A percentile compares a stretch with the other conserved stretches of the same genome.
Conservation (phyloP, 2,113 vertebrate genomes). For the Pholis gunnellus region DNA sequence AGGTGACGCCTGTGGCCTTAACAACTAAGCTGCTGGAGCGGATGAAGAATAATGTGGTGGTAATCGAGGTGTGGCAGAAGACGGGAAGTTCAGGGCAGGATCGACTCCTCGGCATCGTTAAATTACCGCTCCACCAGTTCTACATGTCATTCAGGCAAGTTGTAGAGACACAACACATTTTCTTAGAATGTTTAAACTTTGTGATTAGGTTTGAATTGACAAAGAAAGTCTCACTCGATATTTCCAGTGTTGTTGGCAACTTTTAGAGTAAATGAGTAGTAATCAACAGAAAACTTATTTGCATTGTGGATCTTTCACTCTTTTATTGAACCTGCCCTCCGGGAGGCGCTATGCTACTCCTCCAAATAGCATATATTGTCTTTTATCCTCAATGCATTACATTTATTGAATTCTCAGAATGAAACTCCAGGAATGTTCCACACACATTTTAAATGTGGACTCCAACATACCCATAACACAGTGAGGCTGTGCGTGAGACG, state of each 20-base stretch:
- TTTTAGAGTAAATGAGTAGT: background rate
- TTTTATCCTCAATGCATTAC: background rate
- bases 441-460: background rate
- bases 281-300: background rate
- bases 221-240: background rate
- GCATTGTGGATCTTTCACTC: background rate
- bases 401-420: background rate
- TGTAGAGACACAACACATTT: background rate
- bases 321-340: slow-evolving; percentile 1
- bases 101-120: slow-evolving; percentile 91
- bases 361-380: background rate
- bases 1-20: slow-evolving; percentile 92
- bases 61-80: slow-evolving; percentile 96
- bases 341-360: background rate
- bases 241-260: background rate
- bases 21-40: slow-evolving; percentile 88
- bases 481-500: background rate
- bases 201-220: background rate
- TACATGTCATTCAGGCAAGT: slow-evolving; percentile 95
- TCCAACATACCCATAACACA: background rate
- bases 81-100: slow-evolving; percentile 83
- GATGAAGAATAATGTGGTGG: slow-evolving; percentile 94
- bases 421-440: background rate
- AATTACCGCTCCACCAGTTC: slow-evolving; percentile 96
- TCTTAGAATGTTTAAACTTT: background rate